Percentiles rank a stretch among this genome's conserved stretches.
phyloP scores from a whole-genome alignment of 2,113 vertebrate species.

The Varanus salvator region DNA sequence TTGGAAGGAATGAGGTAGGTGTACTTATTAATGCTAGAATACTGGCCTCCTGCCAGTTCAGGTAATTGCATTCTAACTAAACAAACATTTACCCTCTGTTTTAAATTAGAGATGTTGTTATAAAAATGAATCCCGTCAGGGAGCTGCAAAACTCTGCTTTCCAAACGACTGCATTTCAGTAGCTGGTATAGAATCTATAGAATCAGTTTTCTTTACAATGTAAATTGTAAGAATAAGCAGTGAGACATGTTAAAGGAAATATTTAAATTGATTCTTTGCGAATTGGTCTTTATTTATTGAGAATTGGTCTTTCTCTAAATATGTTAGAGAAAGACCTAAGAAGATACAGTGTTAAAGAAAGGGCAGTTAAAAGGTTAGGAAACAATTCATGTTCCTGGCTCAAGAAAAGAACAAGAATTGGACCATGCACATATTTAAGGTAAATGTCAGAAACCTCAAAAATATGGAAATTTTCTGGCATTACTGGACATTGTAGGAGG shows the following conservation, averaged over 20 bases:
- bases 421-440: not conserved
- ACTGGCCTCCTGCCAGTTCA: not conserved
- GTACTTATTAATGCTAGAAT: slow-evolving; percentile 14
- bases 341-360: not conserved
- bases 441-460: not conserved
- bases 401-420: not conserved
- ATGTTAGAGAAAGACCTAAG: not conserved
- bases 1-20: slow-evolving; percentile 18
- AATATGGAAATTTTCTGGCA: not conserved
- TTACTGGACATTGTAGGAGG: not conserved
- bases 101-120: slow-evolving; percentile 23
- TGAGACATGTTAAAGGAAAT: not conserved
- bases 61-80: slow-evolving; percentile 26
- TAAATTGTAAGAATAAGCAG: not conserved
- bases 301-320: no score
- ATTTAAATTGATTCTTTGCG: not conserved
- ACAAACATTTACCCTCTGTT: not conserved
- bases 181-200: not conserved
- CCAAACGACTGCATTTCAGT: not conserved
- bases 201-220: slow-evolving; percentile 1
- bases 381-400: not conserved
- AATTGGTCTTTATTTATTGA: no score
- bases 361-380: not conserved
- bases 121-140: slow-evolving; percentile 16
- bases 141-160: not conserved